Percentiles rank a stretch among this genome's conserved stretches.
These are phyloP conservation scores for Micoletzkya japonica DNA, from an alignment of 2,888 invertebrate genomes.

Conservation along the genomic window DNA sequence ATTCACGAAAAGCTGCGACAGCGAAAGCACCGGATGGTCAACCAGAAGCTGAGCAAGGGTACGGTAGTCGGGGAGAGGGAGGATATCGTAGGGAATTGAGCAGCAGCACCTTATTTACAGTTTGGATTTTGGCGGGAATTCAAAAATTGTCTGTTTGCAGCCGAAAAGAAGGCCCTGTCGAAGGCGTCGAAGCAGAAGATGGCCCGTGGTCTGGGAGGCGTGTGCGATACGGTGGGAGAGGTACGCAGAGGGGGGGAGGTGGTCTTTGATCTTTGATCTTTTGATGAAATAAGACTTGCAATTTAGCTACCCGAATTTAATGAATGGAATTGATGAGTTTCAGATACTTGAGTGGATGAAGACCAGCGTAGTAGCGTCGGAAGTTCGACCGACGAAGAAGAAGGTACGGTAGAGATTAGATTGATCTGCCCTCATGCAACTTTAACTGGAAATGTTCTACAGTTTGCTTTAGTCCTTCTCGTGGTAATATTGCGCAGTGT, in stretches of 20 bases:
- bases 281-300: neutral
- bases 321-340: neutral
- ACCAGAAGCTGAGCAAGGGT: conserved; percentile 48
- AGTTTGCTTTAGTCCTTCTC: neutral
- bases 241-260: too few relatives aligned
- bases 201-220: conserved; percentile 42
- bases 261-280: neutral
- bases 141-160: conserved; percentile 35
- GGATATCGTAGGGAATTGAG: neutral
- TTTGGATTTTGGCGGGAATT: neutral
- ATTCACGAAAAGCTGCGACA: conserved; percentile 43
- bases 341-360: conserved; percentile 26
- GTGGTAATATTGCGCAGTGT: too few relatives aligned
- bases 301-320: neutral
- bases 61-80: neutral
- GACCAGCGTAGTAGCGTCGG: neutral
- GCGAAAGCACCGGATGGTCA: conserved; percentile 46
- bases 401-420: conserved; percentile 13
- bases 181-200: conserved; percentile 40
- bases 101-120: neutral
- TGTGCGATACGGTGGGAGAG: conserved; percentile 42
- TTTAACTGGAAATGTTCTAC: neutral
- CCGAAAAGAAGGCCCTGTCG: conserved; percentile 38
- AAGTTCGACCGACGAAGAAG: conserved; percentile 3
- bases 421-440: neutral